These are phyloP conservation scores for Forbesichthys agassizii DNA, from an alignment of 2,113 vertebrate genomes.

Conservation along the genomic window DNA sequence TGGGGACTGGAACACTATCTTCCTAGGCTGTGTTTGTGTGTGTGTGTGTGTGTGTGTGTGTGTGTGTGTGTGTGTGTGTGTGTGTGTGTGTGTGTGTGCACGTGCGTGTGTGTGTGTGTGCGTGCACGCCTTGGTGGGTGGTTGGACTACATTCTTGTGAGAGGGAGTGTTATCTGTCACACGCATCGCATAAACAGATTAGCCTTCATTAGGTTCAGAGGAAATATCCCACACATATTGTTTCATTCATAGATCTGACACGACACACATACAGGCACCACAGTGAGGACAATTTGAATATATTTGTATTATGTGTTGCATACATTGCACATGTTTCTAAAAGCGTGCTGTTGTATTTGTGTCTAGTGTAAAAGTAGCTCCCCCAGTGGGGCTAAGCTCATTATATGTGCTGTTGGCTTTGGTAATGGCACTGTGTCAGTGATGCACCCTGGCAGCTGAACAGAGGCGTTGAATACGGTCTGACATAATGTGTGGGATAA, in stretches of 20 bases:
- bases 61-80: not conserved
- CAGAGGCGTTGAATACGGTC: not conserved
- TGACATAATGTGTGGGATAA: not conserved
- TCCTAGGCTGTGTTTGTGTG: conserved; percentile 3
- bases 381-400: conserved; percentile 14
- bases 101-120: conserved; percentile 9
- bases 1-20: conserved; percentile 38
- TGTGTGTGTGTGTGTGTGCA: conserved; percentile 20
- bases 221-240: conserved; percentile 61
- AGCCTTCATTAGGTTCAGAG: conserved; percentile 39
- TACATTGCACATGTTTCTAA: conserved; percentile 3
- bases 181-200: conserved; percentile 57
- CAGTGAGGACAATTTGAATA: not conserved
- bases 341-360: conserved; percentile 19
- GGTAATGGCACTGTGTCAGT: conserved; percentile 21
- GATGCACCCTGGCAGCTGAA: conserved; percentile 1
- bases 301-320: not conserved
- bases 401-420: conserved; percentile 19
- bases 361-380: conserved; percentile 6
- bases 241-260: conserved; percentile 56
- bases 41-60: conserved; percentile 28
- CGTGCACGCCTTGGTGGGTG: conserved; percentile 41
- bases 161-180: conserved; percentile 65
- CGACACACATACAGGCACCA: conserved; percentile 6
- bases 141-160: conserved; percentile 69